These are phyloP conservation scores for Acanthosepion pharaonis DNA, from an alignment of 2,888 invertebrate species.

Conservation along the genomic window DNA sequence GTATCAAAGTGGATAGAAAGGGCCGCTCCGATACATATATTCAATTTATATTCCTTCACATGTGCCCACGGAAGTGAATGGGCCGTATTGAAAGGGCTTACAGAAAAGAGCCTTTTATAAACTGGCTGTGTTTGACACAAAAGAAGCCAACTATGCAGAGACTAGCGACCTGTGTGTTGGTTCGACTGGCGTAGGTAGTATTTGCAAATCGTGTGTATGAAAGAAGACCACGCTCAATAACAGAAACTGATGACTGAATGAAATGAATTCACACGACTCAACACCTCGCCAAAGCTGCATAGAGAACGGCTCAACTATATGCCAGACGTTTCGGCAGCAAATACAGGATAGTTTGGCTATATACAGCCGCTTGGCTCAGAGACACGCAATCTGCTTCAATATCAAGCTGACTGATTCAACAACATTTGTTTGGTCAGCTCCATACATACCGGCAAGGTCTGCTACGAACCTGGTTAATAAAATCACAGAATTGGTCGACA, in stretches of 20 bases:
- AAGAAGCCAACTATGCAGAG: neutral
- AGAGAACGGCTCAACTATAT: neutral
- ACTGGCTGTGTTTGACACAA: neutral
- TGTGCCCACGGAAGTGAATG: slow-evolving; percentile 21
- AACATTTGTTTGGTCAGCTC: neutral
- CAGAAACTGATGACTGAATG: neutral
- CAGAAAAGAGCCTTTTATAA: slow-evolving; percentile 8
- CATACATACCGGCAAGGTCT: neutral
- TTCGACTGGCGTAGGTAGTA: neutral
- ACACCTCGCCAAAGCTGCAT: neutral
- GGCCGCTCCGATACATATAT: neutral
- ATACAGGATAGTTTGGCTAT: neutral
- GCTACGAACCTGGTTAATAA: neutral
- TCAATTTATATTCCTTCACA: neutral
- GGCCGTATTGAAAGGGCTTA: slow-evolving; percentile 33
- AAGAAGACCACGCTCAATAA: neutral
- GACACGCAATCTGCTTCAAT: neutral
- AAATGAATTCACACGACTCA: neutral
- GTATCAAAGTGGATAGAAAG: neutral
- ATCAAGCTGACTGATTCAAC: neutral
- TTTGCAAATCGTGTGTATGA: neutral
- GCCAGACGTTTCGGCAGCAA: neutral
- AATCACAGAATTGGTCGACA: neutral
- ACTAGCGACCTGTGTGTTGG: neutral
- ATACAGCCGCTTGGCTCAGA: neutral